Evolutionary conservation across 1,140 invertebrate species (phyloP).

Genomic region (Atta colombica): DNA sequence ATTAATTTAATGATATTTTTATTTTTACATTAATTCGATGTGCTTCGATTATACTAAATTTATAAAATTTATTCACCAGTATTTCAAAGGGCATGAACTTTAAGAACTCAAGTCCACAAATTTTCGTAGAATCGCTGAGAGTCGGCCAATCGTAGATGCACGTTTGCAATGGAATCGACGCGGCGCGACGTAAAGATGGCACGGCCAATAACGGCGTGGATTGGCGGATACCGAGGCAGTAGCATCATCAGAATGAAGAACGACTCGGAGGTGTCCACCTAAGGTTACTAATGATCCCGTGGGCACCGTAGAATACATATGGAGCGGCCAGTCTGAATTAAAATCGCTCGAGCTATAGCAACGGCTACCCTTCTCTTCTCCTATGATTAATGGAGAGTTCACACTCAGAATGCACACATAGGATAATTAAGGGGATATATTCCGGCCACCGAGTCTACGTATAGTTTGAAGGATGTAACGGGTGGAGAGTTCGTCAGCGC

Average conservation of each 20-base stretch:
- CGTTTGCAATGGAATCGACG: conserved; percentile 52
- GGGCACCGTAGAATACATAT: conserved; percentile 84
- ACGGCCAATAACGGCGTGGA: conserved; percentile 81
- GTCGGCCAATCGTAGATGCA: conserved; percentile 39
- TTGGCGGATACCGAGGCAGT: conserved; percentile 80
- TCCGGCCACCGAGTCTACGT: conserved; percentile 85
- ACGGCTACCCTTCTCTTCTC: conserved; percentile 83
- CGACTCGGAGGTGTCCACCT: conserved; percentile 85
- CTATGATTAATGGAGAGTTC: conserved; percentile 87
- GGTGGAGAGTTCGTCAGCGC: conserved; percentile 77
- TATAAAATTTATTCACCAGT: not conserved
- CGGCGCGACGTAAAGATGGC: conserved; percentile 51
- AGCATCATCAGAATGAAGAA: conserved; percentile 85
- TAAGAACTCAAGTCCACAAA: not conserved
- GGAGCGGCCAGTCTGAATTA: conserved; percentile 85
- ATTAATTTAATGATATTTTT: not conserved
- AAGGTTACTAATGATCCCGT: conserved; percentile 86
- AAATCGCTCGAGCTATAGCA: conserved; percentile 83
- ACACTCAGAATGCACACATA: conserved; percentile 87
- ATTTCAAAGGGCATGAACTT: not conserved
- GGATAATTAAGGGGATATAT: conserved; percentile 87
- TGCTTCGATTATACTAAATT: not conserved
- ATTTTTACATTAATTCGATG: no score
- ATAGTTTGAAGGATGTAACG: conserved; percentile 84
- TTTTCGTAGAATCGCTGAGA: conserved; percentile 8